Conservation (phyloP, 2,888 invertebrate genomes). For the Tanaodytes sp. region DNA sequence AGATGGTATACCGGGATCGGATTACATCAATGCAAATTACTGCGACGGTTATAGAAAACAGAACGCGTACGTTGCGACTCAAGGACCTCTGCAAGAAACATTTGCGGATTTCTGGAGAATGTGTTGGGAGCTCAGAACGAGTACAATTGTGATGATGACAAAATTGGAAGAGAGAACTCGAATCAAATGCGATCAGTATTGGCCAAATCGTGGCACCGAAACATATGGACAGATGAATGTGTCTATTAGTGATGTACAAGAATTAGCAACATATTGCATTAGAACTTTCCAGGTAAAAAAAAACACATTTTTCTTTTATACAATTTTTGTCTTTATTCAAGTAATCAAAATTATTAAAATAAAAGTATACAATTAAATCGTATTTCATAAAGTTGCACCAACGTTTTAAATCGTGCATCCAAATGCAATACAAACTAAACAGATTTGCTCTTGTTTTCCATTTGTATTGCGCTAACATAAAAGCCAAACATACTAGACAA, state of each 20-base stretch:
- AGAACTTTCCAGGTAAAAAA: constrained; percentile 85
- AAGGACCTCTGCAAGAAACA: constrained; percentile 98
- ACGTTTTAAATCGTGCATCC: no score
- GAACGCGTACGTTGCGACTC: constrained; percentile 98
- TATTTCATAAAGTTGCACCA: no score
- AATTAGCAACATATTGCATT: constrained; percentile 98
- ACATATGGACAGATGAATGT: constrained; percentile 96
- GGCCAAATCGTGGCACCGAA: constrained; percentile 96
- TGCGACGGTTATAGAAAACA: constrained; percentile 99
- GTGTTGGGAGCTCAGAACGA: constrained; percentile 97
- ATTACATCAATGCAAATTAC: constrained; percentile 99
- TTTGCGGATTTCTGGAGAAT: constrained; percentile 99
- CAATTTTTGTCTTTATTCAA: no score
- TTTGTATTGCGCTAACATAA: no score
- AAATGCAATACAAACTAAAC: no score
- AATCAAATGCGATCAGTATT: constrained; percentile 98
- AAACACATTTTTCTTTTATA: no score
- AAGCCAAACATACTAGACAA: no score
- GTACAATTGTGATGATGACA: constrained; percentile 99
- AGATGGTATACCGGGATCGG: constrained; percentile 91
- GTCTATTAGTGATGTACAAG: constrained; percentile 94
- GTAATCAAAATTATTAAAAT: no score
- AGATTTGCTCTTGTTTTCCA: no score
- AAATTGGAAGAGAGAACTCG: constrained; percentile 96
- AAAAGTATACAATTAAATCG: no score